Conservation (phyloP, 30 jellyfish, hydroid and myxozoan species). For the Aurelia aurita complex sp. Pacific region DNA sequence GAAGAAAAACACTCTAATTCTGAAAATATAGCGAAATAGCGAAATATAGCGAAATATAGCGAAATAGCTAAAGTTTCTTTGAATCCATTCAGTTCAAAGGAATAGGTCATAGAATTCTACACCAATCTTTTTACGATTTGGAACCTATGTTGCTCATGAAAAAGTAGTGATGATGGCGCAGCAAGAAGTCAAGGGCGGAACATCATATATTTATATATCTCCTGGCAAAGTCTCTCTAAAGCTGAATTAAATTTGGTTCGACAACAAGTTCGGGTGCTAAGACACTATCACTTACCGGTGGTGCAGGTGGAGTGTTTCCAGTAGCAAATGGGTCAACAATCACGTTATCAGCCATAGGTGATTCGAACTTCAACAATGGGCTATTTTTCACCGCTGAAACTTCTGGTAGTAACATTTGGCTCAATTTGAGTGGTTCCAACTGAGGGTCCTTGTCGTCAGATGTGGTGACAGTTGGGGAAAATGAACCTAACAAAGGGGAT, state of each 20-base stretch:
- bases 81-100: too few species aligned
- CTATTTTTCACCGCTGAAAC: constrained; percentile 12
- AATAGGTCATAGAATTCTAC: too few species aligned
- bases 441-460: neutral
- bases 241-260: constrained; percentile 48
- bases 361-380: constrained; percentile 61
- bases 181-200: too few species aligned
- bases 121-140: too few species aligned
- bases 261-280: constrained; percentile 72
- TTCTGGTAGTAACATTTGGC: constrained; percentile 46
- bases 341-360: constrained; percentile 44
- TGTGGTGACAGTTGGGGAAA: neutral
- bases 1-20: too few species aligned
- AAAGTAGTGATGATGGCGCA: too few species aligned
- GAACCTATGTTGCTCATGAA: too few species aligned
- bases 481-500: too few species aligned
- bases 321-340: constrained; percentile 80
- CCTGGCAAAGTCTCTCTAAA: neutral
- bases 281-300: constrained; percentile 38
- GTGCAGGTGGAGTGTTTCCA: constrained; percentile 86
- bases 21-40: too few species aligned
- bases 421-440: neutral
- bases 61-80: too few species aligned
- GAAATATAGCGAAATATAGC: too few species aligned
- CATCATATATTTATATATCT: too few species aligned